Evolutionary conservation across 2,113 vertebrate species (phyloP).

Genomic region (Equus quagga): DNA sequence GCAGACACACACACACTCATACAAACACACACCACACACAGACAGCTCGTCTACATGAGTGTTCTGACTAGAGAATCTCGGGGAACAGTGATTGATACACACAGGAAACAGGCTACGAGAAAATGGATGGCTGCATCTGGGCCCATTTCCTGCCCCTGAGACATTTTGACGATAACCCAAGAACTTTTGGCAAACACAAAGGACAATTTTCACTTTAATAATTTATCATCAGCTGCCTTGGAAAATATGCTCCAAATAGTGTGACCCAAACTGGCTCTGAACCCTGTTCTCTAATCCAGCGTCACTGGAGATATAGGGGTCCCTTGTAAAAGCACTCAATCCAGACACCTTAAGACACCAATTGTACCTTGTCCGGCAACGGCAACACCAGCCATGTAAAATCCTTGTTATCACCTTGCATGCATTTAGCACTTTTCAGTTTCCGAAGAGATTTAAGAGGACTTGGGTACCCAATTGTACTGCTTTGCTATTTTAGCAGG

Average conservation of each 20-base stretch:
- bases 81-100: neutral
- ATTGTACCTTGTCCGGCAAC: neutral
- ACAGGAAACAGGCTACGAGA: neutral
- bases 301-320: neutral
- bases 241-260: neutral
- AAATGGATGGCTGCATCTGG: neutral
- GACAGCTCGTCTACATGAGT: neutral
- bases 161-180: neutral
- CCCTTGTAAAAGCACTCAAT: neutral
- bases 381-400: neutral
- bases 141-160: neutral
- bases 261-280: neutral
- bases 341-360: neutral
- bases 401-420: too few species aligned
- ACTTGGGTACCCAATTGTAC: neutral
- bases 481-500: neutral
- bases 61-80: neutral
- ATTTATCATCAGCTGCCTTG: neutral
- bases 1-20: neutral
- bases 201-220: neutral
- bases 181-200: slow-evolving; percentile 36
- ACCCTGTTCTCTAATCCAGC: neutral
- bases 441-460: neutral
- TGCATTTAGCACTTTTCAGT: neutral
- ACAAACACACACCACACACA: neutral